Percentiles rank a stretch among this genome's conserved stretches.
These are phyloP conservation scores for Selene dorsalis DNA, from an alignment of 2,797 vertebrate genomes.

Conservation along the genomic window DNA sequence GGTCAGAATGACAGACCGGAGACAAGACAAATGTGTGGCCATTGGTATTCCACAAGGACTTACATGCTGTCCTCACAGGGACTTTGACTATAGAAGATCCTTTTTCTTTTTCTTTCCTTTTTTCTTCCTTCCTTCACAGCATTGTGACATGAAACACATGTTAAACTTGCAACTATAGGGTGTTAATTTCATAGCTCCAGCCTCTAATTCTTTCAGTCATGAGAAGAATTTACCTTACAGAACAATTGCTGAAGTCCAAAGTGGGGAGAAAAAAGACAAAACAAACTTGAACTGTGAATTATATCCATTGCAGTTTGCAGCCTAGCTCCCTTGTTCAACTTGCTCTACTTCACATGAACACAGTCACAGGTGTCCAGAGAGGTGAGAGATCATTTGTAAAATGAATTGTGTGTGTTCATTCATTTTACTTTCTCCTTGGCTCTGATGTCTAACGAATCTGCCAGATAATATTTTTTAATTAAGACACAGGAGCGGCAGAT, in stretches of 20 bases:
- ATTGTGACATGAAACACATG: not conserved
- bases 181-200: not conserved
- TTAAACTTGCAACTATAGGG: not conserved
- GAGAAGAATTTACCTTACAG: not conserved
- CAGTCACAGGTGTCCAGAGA: too few species aligned
- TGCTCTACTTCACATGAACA: not conserved
- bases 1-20: slow-evolving; percentile 17
- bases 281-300: not conserved
- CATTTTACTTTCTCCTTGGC: not conserved
- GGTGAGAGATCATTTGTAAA: not conserved
- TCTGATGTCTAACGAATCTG: not conserved
- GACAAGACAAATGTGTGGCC: slow-evolving; percentile 40
- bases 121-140: not conserved
- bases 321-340: not conserved
- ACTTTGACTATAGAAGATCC: not conserved
- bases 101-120: not conserved
- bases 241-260: not conserved
- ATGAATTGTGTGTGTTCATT: not conserved
- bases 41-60: slow-evolving; percentile 35
- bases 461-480: not conserved
- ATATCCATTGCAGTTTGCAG: not conserved
- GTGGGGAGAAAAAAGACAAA: not conserved
- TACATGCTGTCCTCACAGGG: not conserved
- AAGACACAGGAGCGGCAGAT: not conserved
- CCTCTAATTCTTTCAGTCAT: too few species aligned